A percentile compares a stretch with the other conserved stretches of the same genome.
phyloP scores from a whole-genome alignment of 2,797 vertebrate species.

The Okamejei kenojei region DNA sequence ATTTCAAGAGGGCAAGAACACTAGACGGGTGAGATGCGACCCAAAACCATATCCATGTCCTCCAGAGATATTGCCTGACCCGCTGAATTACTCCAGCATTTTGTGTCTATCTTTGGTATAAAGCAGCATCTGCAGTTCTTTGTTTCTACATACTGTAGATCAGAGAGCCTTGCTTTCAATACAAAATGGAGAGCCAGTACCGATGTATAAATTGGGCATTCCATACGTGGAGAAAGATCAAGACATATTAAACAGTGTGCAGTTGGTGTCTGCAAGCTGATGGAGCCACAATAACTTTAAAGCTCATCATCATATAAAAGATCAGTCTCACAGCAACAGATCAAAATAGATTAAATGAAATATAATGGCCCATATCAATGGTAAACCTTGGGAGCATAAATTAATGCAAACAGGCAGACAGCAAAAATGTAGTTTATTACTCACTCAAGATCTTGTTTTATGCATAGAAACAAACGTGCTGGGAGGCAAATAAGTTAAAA shows the following conservation, averaged over 20 bases:
- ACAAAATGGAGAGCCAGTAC: no score
- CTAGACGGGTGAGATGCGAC: no score
- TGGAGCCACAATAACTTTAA: background rate
- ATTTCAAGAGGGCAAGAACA: no score
- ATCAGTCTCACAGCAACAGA: background rate
- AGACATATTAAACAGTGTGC: background rate
- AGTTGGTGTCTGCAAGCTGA: slow-evolving; percentile 15
- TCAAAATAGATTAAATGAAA: background rate
- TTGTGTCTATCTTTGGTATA: no score
- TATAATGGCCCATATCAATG: slow-evolving; percentile 5
- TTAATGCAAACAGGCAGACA: background rate
- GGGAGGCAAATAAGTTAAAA: background rate
- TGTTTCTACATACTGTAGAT: background rate
- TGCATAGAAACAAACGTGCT: background rate
- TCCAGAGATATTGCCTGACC: no score
- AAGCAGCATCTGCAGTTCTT: no score
- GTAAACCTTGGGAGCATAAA: slow-evolving; percentile 12
- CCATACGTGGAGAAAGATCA: background rate
- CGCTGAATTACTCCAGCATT: no score
- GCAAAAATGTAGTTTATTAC: slow-evolving; percentile 2
- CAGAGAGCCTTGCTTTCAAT: no score
- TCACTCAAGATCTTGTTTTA: background rate
- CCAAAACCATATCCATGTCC: no score
- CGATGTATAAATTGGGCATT: background rate
- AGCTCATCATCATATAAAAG: slow-evolving; percentile 28